Evolutionary conservation across 2,888 invertebrate species (phyloP).

Genomic region (Meteorus colon): DNA sequence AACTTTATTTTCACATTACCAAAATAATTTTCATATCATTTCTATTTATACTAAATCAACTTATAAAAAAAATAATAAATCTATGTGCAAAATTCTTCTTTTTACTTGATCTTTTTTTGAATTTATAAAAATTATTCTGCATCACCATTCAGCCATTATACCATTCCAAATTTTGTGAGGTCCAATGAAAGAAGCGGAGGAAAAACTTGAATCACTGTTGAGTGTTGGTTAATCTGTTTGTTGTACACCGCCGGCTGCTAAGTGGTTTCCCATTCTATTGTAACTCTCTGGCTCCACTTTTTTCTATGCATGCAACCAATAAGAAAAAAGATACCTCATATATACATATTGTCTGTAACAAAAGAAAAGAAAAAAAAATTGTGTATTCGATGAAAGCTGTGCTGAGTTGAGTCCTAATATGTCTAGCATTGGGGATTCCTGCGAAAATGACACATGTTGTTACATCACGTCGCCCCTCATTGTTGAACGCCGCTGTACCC

Average conservation of each 20-base stretch:
- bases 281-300: slow-evolving; percentile 6
- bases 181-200: slow-evolving; percentile 49
- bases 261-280: slow-evolving; percentile 70
- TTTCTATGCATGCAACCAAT: too few relatives aligned
- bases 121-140: too few relatives aligned
- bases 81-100: too few relatives aligned
- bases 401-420: slow-evolving; percentile 6
- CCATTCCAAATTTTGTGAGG: slow-evolving; percentile 4
- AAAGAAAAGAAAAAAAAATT: neutral
- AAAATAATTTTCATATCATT: neutral
- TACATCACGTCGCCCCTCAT: slow-evolving; percentile 69
- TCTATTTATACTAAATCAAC: too few relatives aligned
- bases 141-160: neutral
- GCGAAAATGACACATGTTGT: slow-evolving; percentile 72
- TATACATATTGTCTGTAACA: neutral
- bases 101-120: too few relatives aligned
- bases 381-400: slow-evolving; percentile 38
- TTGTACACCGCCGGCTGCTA: slow-evolving; percentile 70
- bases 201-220: slow-evolving; percentile 61
- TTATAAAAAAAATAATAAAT: too few relatives aligned
- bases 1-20: neutral
- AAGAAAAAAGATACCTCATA: slow-evolving; percentile 2
- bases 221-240: slow-evolving; percentile 69
- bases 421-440: slow-evolving; percentile 54
- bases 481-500: slow-evolving; percentile 50